Conservation (phyloP, 1,140 invertebrate species). For the Heliothis subflexa region DNA sequence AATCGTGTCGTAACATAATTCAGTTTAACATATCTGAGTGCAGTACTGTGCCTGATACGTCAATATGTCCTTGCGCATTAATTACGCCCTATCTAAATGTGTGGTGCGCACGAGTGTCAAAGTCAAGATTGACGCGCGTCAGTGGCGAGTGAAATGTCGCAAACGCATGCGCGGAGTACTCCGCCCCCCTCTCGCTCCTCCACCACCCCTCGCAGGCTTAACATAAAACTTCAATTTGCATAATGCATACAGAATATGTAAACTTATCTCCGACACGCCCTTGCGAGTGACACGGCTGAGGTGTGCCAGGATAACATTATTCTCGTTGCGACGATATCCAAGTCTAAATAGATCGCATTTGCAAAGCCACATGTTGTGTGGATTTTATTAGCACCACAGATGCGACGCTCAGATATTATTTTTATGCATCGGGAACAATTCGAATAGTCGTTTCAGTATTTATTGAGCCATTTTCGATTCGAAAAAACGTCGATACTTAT, state of each 20-base stretch:
- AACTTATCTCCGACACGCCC: conserved; percentile 83
- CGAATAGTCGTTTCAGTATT: conserved; percentile 34
- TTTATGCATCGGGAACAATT: conserved; percentile 45
- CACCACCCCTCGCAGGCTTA: conserved; percentile 65
- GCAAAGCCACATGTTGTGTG: conserved; percentile 61
- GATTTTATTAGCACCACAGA: conserved; percentile 53
- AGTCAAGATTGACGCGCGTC: conserved; percentile 56
- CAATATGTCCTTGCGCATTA: conserved; percentile 47
- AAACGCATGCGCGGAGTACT: conserved; percentile 37
- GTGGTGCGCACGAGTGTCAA: conserved; percentile 44
- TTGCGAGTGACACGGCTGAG: conserved; percentile 80
- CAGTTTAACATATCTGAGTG: conserved; percentile 9
- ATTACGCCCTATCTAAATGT: conserved; percentile 42
- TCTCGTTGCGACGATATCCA: conserved; percentile 78
- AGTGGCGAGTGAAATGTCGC: conserved; percentile 65
- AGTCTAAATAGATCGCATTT: conserved; percentile 80
- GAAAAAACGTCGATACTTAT: conserved; percentile 28
- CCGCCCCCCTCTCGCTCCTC: not conserved
- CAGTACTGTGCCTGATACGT: conserved; percentile 27
- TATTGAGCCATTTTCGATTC: conserved; percentile 40
- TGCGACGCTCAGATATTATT: conserved; percentile 49
- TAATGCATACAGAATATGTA: conserved; percentile 85
- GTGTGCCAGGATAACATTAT: conserved; percentile 83
- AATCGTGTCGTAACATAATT: not conserved
- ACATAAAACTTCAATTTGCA: conserved; percentile 85